These are phyloP conservation scores for Eulithis testata DNA, from an alignment of 2,888 invertebrate genomes.

Conservation along the genomic window DNA sequence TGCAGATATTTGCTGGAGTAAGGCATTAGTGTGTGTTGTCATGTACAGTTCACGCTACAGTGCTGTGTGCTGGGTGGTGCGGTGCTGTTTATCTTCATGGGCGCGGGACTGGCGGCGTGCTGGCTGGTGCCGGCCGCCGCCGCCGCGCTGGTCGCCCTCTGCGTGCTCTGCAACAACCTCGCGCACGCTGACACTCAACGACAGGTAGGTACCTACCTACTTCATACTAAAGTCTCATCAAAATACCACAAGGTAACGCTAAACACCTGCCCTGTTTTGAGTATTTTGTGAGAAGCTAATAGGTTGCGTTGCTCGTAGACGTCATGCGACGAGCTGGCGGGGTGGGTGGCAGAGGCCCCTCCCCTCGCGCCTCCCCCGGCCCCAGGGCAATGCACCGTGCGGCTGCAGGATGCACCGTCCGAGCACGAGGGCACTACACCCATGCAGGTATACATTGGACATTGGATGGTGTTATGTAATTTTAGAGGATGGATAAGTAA, in stretches of 20 bases:
- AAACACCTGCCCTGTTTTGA: too few relatives aligned
- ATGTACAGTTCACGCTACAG: slow-evolving; percentile 63
- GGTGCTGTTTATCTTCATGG: slow-evolving; percentile 87
- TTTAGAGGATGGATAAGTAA: background rate
- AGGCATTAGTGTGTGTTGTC: too few relatives aligned
- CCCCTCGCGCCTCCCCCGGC: background rate
- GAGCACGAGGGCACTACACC: slow-evolving; percentile 16
- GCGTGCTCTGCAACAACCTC: slow-evolving; percentile 34
- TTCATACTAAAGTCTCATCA: background rate
- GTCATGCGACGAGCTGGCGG: slow-evolving; percentile 84
- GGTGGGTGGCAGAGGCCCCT: slow-evolving; percentile 52
- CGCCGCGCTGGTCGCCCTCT: slow-evolving; percentile 41
- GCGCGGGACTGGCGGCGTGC: slow-evolving; percentile 71
- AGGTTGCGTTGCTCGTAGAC: slow-evolving; percentile 39
- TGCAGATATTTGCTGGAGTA: too few relatives aligned
- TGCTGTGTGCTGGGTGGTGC: slow-evolving; percentile 85
- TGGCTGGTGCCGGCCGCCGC: slow-evolving; percentile 48
- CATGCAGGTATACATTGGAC: slow-evolving; percentile 5
- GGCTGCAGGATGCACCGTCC: slow-evolving; percentile 5
- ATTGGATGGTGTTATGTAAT: background rate
- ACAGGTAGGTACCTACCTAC: slow-evolving; percentile 1
- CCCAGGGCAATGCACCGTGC: slow-evolving; percentile 22
- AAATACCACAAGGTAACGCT: background rate
- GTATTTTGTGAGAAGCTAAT: too few relatives aligned
- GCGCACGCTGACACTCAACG: slow-evolving; percentile 26